Conservation (phyloP, 2,113 vertebrate species). For the Siniperca chuatsi region DNA sequence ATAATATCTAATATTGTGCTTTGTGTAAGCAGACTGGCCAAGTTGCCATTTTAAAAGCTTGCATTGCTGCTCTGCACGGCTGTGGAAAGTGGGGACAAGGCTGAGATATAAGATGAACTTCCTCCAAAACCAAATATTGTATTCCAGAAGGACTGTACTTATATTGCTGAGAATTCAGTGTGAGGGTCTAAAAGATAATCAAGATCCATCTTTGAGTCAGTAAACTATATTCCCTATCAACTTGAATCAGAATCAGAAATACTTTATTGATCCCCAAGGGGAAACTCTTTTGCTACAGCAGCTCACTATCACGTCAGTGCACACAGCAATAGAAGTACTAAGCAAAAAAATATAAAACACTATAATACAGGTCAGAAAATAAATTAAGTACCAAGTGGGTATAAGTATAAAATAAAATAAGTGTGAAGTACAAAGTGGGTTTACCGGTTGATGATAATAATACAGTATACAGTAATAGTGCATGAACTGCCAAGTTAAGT, state of each 20-base stretch:
- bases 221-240: conserved; percentile 15
- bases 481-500: too few relatives aligned
- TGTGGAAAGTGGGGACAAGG: not conserved
- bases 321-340: too few relatives aligned
- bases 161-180: conserved; percentile 20
- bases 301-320: too few relatives aligned
- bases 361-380: too few relatives aligned
- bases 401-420: too few relatives aligned
- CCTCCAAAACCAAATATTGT: not conserved
- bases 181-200: conserved; percentile 35
- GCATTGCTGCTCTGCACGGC: not conserved
- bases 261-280: too few relatives aligned
- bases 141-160: not conserved
- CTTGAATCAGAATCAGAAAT: not conserved
- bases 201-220: conserved; percentile 46
- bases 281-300: too few relatives aligned
- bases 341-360: too few relatives aligned
- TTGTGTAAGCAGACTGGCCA: not conserved
- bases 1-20: not conserved
- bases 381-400: too few relatives aligned
- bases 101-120: not conserved
- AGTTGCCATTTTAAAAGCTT: not conserved
- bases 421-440: too few relatives aligned
- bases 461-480: too few relatives aligned
- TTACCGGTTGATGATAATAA: too few relatives aligned